These are phyloP conservation scores for Numenius arquata DNA, from an alignment of 2,113 vertebrate genomes.

Conservation along the genomic window DNA sequence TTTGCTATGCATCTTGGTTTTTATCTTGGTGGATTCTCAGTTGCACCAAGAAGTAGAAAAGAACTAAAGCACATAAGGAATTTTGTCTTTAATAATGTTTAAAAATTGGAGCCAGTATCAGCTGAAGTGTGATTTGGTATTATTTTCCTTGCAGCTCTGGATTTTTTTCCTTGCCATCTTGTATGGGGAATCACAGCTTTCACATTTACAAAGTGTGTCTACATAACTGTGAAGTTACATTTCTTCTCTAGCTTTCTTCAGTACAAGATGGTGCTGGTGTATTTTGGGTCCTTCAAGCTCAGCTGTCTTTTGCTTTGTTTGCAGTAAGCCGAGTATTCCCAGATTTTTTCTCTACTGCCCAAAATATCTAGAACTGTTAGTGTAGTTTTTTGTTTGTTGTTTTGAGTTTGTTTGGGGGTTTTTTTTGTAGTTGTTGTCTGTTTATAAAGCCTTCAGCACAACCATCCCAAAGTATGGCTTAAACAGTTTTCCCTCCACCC, in stretches of 20 bases:
- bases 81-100: neutral
- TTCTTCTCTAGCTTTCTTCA: neutral
- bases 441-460: neutral
- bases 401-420: neutral
- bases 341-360: neutral
- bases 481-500: neutral
- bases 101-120: neutral
- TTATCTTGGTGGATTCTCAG: neutral
- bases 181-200: neutral
- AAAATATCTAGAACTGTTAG: neutral
- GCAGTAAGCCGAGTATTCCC: neutral
- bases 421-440: neutral
- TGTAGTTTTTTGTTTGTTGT: neutral
- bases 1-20: neutral
- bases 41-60: neutral
- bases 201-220: neutral
- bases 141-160: neutral
- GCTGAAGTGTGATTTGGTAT: neutral
- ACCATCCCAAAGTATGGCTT: neutral
- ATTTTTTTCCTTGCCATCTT: neutral
- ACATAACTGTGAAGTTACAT: neutral
- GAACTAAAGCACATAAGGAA: neutral
- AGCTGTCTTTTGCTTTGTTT: neutral
- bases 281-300: neutral
- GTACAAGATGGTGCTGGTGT: neutral